These are phyloP conservation scores for Calvadosia cruxmelitensis DNA, from an alignment of 30 jellyfish, hydroid and myxozoan species.

Conservation along the genomic window DNA sequence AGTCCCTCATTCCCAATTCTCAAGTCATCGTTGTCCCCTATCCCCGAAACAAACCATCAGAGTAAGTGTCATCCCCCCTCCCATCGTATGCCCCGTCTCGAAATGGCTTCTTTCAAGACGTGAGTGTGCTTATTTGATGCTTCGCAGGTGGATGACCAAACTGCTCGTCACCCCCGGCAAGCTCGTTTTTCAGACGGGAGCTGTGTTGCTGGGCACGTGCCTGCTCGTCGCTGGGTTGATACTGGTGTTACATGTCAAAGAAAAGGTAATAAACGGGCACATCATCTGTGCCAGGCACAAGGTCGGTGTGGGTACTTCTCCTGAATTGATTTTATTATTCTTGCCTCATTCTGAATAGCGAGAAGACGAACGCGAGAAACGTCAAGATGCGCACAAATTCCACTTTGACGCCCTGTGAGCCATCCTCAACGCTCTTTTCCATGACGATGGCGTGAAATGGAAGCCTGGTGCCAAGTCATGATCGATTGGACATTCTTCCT, in stretches of 20 bases:
- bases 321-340: not conserved
- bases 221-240: constrained; percentile 89
- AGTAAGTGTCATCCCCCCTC: constrained; percentile 63
- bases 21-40: constrained; percentile 89
- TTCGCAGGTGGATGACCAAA: constrained; percentile 85
- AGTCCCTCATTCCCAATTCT: constrained; percentile 80
- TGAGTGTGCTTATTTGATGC: not conserved
- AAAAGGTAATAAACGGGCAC: constrained; percentile 41
- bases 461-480: too few species aligned
- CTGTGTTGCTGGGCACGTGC: constrained; percentile 87
- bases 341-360: constrained; percentile 30
- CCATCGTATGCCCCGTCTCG: too few species aligned
- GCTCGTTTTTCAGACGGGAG: constrained; percentile 82
- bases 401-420: constrained; percentile 91
- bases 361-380: constrained; percentile 88
- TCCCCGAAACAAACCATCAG: constrained; percentile 84
- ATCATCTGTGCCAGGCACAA: not conserved
- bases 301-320: not conserved
- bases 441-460: too few species aligned
- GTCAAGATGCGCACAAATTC: constrained; percentile 95
- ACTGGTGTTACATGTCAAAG: constrained; percentile 67
- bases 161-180: constrained; percentile 84
- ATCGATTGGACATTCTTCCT: too few species aligned
- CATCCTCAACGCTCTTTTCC: too few species aligned
- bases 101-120: too few species aligned